These are phyloP conservation scores for Apodemus agrarius DNA, from an alignment of 2,797 vertebrate genomes.

Conservation along the genomic window DNA sequence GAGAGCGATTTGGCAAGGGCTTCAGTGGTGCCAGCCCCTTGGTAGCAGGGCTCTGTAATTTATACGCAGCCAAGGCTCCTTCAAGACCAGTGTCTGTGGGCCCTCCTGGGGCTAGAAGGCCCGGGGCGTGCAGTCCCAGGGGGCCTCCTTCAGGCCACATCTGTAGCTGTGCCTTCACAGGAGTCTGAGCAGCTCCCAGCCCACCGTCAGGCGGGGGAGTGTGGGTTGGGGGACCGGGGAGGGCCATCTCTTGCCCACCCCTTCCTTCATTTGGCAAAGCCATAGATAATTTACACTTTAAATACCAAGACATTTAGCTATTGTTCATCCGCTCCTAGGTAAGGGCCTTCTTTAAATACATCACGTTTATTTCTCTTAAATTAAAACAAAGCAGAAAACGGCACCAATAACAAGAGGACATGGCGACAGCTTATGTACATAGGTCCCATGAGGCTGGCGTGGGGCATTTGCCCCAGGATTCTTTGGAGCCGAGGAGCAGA, in stretches of 20 bases:
- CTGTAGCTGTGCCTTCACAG: constrained; percentile 76
- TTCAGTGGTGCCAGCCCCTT: constrained; percentile 83
- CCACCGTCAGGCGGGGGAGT: constrained; percentile 77
- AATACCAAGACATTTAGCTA: constrained; percentile 86
- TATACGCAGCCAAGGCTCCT: constrained; percentile 79
- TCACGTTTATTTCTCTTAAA: constrained; percentile 86
- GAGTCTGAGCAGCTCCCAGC: constrained; percentile 79
- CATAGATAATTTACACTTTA: constrained; percentile 84
- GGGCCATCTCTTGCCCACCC: constrained; percentile 70
- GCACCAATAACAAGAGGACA: constrained; percentile 76
- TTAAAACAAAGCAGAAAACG: constrained; percentile 81
- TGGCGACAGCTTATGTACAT: constrained; percentile 83
- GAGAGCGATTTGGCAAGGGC: constrained; percentile 72
- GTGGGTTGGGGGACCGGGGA: constrained; percentile 72
- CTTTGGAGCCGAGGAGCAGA: constrained; percentile 81
- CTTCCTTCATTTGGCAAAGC: constrained; percentile 81
- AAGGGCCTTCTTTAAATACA: constrained; percentile 86
- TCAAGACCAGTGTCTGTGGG: constrained; percentile 47
- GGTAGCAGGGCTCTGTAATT: constrained; percentile 76
- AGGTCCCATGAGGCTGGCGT: constrained; percentile 69
- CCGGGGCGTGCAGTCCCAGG: constrained; percentile 76
- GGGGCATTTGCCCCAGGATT: constrained; percentile 75
- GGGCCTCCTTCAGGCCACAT: constrained; percentile 81
- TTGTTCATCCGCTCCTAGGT: constrained; percentile 88
- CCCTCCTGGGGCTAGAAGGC: constrained; percentile 74